phyloP scores from a whole-genome alignment of 2,113 vertebrate genomes.

The Perognathus longimembris region DNA sequence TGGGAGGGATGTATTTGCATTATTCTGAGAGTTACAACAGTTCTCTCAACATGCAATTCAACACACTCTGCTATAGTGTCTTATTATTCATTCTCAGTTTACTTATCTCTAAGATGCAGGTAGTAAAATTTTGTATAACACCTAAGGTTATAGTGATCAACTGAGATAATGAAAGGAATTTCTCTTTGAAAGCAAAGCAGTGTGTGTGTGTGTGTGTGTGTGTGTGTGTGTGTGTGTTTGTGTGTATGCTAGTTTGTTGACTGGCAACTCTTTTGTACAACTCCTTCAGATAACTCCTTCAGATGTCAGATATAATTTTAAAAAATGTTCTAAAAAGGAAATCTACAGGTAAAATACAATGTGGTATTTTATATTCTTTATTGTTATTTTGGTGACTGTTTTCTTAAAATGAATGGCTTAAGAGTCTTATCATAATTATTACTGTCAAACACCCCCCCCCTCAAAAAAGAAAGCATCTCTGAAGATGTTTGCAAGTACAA shows the following conservation, averaged over 20 bases:
- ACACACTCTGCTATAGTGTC: not conserved
- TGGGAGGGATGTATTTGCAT: no score
- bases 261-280: no score
- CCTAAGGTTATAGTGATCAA: not conserved
- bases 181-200: slow-evolving; percentile 6
- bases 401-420: not conserved
- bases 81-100: not conserved
- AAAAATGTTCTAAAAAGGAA: not conserved
- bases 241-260: no score
- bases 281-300: no score
- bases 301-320: no score
- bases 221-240: no score
- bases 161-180: slow-evolving; percentile 17
- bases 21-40: no score
- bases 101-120: not conserved
- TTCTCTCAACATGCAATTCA: not conserved
- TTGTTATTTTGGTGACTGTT: not conserved
- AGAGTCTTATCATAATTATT: not conserved
- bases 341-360: not conserved
- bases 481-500: not conserved
- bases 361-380: not conserved
- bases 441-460: no score
- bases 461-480: no score
- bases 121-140: not conserved
- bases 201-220: no score